Evolutionary conservation across 1,140 invertebrate genomes (phyloP), one percentile per base, ranked within the genome.

Genomic region (Drosophila parvula): DNA sequence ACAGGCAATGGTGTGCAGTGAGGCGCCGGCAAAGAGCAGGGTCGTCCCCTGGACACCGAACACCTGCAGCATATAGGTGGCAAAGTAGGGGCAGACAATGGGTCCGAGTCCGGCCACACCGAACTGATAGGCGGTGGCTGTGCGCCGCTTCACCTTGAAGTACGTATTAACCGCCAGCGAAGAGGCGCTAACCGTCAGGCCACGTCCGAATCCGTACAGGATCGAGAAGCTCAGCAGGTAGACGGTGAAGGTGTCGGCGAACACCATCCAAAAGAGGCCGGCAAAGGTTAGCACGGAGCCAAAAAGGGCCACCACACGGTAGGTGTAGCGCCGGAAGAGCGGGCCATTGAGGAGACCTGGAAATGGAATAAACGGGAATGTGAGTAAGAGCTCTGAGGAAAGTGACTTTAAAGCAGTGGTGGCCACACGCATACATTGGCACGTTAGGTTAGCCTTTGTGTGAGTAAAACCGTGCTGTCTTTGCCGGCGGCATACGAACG

Each of bases 261-360:
- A 94, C 2, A 93, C 93, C 45, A 93, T 95, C 30, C 93, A 75
- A 74, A 95, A 85, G n/a, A 95, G 81, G 12, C 94, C 93, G 67
- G 93, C 61, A 62, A 94, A 93, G 18, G 93, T 93, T n/a, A 95
- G 78, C 8, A 94, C 77, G 6, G 94, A 92, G 36, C 94, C 94
- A 5, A 93, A 85, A 5, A 95, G 75, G 0, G 94, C 94, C 5
- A 95, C 93, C 92, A 94, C 94, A 27, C 95, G 93, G 73, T 94
- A 95, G 8, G 94, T 93, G 65, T 94, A 95, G 30, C 92, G 94
- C 62, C 93, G 94, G 77, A 95, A 95, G 0, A 95, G 74, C 14
- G 95, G 95, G 4, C 95, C 95, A 90, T 95, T 95, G 5, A 94
- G 91, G 41, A 96, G 91, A 73, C 95, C 94, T 92, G 8, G 1